Base-by-base conservation (phyloP, 2,888 invertebrate species). In the Ophion ventricosus region DNA sequence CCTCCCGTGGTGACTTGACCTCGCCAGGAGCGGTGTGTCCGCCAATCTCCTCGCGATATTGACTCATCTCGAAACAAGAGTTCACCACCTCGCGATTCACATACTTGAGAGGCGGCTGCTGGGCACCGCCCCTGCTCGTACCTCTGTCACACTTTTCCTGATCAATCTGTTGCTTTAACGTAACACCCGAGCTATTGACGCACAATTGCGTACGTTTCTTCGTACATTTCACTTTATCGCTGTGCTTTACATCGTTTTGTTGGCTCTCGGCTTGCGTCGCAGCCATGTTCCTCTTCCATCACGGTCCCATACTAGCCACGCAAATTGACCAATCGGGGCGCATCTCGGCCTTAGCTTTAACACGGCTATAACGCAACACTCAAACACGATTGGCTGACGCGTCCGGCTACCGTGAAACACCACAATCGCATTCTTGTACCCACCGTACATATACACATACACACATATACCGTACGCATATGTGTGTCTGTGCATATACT, bases 201-300 rank as follows among this genome's bases (percentile, higher is more conserved):
- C 93, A 92, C 90, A 92, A 91, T 91, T 93, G 93, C 89, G 93
- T 90, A 90, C 92, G 93, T 95, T 96, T 96, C 94, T 95, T 95
- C 88, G 88, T 89, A 90, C 89, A 89, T 90, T 90, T 90, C 87
- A 87, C 87, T 81, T 85, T 86, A 89, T 91, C 92, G 89, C 89
- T 92, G 88, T 89, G 89, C 90, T 92, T 92, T 90, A 92, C 92
- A 95, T 96, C 96, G 95, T 96, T 96, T 95, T 96, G 96, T 94
- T 96, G 96, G 95, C 96, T 95, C 95, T 96, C 96, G 94, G 96
- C 96, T 96, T 96, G 96, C 95, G 96, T 96, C 95, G 96, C 96
- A 96, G 96, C 96, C 96, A 96, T 96, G 96, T 96, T 96, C 54
- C 49, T 49, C 91, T 91, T 89, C 90, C 91, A 91, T 91, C 91